phyloP scores from a whole-genome alignment of 2,888 invertebrate genomes.

The Drosophila seclusa region DNA sequence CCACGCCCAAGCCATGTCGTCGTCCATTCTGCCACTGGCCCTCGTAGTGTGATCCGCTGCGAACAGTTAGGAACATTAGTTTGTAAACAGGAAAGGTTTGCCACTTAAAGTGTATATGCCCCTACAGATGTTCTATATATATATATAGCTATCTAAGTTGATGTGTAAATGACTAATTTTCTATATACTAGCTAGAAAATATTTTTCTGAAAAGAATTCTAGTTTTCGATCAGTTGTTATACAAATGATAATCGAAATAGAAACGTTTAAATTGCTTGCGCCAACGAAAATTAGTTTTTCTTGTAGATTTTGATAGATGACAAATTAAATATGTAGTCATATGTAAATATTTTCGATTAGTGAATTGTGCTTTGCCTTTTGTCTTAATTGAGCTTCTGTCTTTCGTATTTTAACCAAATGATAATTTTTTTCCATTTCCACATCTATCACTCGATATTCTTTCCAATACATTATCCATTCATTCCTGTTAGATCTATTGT shows the following conservation, averaged over 20 bases:
- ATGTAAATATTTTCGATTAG: not conserved
- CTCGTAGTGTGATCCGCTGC: slow-evolving; percentile 97
- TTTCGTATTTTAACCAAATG: not conserved
- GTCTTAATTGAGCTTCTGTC: not conserved
- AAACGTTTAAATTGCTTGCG: slow-evolving; percentile 2
- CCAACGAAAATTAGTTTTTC: not conserved
- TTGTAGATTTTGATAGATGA: not conserved
- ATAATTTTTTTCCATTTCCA: not conserved
- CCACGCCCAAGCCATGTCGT: slow-evolving; percentile 98
- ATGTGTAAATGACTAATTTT: not conserved
- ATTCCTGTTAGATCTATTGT: not conserved
- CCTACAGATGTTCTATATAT: not conserved
- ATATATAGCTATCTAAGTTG: not conserved
- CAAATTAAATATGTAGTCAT: not conserved
- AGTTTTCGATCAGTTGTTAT: not conserved
- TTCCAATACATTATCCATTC: not conserved
- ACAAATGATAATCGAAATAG: not conserved
- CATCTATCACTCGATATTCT: not conserved
- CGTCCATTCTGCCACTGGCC: slow-evolving; percentile 99
- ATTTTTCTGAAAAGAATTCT: not conserved
- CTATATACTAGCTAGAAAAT: not conserved
- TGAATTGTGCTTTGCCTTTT: not conserved
- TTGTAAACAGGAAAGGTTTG: not conserved
- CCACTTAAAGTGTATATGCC: not conserved
- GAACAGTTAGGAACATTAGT: slow-evolving; percentile 70